Evolutionary conservation across 1,140 invertebrate genomes (phyloP), one percentile per base, ranked within the genome.

Genomic region (Drosophila insularis): DNA sequence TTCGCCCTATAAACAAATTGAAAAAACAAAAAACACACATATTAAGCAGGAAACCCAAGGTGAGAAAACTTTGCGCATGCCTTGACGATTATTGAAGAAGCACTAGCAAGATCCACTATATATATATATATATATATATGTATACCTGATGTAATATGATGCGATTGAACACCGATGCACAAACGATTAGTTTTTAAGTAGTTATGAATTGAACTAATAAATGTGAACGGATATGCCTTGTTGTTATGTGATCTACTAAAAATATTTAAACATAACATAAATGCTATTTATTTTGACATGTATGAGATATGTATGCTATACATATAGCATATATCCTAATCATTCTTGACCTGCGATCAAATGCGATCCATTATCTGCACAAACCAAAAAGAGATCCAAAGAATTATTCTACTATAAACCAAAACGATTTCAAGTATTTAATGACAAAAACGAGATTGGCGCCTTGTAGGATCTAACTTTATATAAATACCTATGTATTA

Each of bases 231-330:
- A 59, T 54, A 68, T 73, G 64, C 75, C 61, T 78, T 68, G n/a
- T 68, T 78, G 59, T 58, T 43, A 71, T 82, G 80, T 82, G 80
- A 82, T 75, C 68, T 66, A 65, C 62, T 78, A 37, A 37, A 65
- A 64, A 76, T 65, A 63, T n/a, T 14, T 50, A 50, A 10, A 32
- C 32, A 68, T 61, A 40, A n/a, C 43, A 50, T 21, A 62, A 46
- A 17, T 19, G 43, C 39, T 40, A 14, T 13, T n/a, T 17, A 46
- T 4, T 2, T 8, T 8, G 1, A 46, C 14, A 11, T 46, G 7
- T 46, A 46, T 17, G 59, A 81, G 53, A 64, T 68, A 63, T 60
- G 58, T 65, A 10, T n/a, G n/a, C n/a, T n/a, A n/a, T n/a, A 1
- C 23, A 66, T 40, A 43, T 70, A 67, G 10, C 65, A 58, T 39